Conservation (phyloP, 2,888 invertebrate genomes). For the Eucera pruinosa region DNA sequence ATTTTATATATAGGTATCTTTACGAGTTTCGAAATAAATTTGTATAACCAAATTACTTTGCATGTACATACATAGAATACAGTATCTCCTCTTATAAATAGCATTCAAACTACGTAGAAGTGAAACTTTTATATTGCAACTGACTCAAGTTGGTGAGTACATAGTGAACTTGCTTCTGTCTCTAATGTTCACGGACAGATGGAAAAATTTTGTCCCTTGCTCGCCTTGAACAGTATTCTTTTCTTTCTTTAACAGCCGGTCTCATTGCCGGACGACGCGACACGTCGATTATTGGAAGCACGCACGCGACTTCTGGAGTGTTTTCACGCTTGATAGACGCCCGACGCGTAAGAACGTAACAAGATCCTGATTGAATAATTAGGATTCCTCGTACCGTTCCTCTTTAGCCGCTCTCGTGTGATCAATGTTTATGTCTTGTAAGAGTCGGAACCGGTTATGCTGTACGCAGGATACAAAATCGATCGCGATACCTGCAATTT, state of each 20-base stretch:
- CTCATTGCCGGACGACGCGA: neutral
- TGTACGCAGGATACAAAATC: constrained; percentile 29
- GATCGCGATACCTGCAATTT: constrained; percentile 42
- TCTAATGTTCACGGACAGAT: neutral
- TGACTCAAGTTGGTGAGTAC: too few relatives aligned
- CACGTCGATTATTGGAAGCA: constrained; percentile 20
- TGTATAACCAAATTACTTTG: too few relatives aligned
- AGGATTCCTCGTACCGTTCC: constrained; percentile 42
- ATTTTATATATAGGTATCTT: too few relatives aligned
- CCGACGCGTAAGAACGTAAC: constrained; percentile 20
- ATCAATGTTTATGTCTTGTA: constrained; percentile 31
- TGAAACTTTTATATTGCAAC: too few relatives aligned
- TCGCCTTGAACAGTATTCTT: neutral
- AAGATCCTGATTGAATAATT: constrained; percentile 58
- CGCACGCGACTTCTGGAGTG: constrained; percentile 22
- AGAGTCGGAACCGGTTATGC: constrained; percentile 51
- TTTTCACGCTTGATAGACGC: constrained; percentile 8
- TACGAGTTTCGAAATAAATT: too few relatives aligned
- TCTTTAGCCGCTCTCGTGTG: constrained; percentile 37
- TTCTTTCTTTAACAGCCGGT: neutral
- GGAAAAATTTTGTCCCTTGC: neutral
- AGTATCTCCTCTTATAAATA: too few relatives aligned
- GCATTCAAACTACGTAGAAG: too few relatives aligned
- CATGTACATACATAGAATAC: too few relatives aligned
- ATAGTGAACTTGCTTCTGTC: too few relatives aligned